Percentiles rank a stretch among this genome's conserved stretches.
Conservation (phyloP, 1,140 invertebrate genomes). For the Vanessa atalanta region DNA sequence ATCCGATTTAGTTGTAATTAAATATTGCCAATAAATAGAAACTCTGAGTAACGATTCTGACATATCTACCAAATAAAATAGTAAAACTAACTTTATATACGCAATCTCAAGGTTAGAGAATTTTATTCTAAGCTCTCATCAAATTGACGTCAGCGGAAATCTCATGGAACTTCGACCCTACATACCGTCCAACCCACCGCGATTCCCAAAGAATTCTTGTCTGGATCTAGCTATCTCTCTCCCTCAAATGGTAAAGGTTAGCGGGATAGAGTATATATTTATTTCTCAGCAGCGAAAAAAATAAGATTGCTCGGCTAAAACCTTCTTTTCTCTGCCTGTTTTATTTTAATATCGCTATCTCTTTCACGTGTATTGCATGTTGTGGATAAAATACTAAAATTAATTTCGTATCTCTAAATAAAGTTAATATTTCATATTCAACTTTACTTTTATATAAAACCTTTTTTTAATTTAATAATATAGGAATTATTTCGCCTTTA, state of each 20-base stretch:
- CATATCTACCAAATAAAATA: no score
- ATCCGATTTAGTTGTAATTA: no score
- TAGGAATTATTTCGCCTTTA: no score
- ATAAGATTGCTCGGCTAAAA: background rate
- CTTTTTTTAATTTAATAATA: no score
- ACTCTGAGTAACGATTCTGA: no score
- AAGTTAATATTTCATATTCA: no score
- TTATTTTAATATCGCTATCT: background rate
- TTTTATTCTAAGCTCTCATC: background rate
- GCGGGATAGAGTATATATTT: conserved; percentile 16
- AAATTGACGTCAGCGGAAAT: conserved; percentile 8
- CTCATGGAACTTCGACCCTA: conserved; percentile 2
- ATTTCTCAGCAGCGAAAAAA: conserved; percentile 5
- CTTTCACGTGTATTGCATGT: no score
- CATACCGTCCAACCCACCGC: conserved; percentile 1
- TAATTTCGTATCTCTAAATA: no score
- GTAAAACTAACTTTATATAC: no score
- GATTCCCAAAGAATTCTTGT: conserved; percentile 29
- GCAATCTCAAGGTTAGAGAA: background rate
- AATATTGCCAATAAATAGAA: no score
- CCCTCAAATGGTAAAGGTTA: conserved; percentile 8
- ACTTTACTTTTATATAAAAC: no score
- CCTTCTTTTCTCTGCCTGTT: background rate
- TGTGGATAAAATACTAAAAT: no score
- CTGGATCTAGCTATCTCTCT: conserved; percentile 16